Evolutionary conservation across 92 coral and sea anemone species (phyloP).

Genomic region (Bergia puertoricense): DNA sequence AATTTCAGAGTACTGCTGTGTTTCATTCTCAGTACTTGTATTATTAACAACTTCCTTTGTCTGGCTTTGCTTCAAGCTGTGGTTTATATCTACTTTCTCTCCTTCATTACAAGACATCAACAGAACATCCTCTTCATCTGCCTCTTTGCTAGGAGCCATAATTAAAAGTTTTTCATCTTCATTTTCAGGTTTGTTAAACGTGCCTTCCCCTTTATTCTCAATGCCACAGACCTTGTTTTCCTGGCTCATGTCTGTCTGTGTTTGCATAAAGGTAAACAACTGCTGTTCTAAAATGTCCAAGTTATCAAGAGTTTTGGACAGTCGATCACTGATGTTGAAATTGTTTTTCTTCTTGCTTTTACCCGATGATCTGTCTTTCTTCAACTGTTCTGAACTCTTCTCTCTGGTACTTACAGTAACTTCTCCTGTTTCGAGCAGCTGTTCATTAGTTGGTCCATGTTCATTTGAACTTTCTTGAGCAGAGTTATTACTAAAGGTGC

Average conservation of each 20-base stretch:
- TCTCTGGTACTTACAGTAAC: neutral
- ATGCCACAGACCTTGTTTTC: neutral
- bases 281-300: slow-evolving; percentile 71
- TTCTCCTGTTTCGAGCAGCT: neutral
- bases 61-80: neutral
- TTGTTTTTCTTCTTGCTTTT: neutral
- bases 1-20: neutral
- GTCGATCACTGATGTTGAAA: slow-evolving; percentile 37
- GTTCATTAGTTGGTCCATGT: neutral
- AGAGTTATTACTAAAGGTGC: neutral
- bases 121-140: neutral
- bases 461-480: neutral
- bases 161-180: neutral
- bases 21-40: neutral
- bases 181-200: neutral
- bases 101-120: neutral
- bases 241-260: slow-evolving; percentile 23
- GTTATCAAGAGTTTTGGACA: slow-evolving; percentile 71
- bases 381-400: neutral
- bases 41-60: neutral
- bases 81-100: neutral
- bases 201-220: neutral
- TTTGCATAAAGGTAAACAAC: slow-evolving; percentile 57
- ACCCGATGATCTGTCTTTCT: neutral
- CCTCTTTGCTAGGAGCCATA: neutral